Evolutionary conservation across 2,113 vertebrate species (phyloP).

Genomic region (Hippolais icterina): DNA sequence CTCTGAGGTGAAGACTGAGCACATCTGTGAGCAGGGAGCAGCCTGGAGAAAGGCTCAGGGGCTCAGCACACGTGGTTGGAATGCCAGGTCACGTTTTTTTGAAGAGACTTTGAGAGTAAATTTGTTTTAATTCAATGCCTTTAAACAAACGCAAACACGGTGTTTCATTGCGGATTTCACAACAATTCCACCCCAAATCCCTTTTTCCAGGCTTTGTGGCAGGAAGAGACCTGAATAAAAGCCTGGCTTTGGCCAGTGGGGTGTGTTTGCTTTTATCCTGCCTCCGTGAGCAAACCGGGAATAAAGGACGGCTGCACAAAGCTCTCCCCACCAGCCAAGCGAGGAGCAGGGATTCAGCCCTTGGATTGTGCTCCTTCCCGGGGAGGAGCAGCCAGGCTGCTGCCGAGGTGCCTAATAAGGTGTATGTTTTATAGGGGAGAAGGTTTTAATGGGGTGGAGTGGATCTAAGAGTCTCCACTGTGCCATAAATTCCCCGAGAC

Average conservation of each 20-base stretch:
- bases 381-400: background rate
- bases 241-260: background rate
- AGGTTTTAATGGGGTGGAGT: slow-evolving; percentile 59
- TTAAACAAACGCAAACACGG: background rate
- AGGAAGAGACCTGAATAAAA: background rate
- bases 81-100: background rate
- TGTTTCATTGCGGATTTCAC: background rate
- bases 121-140: background rate
- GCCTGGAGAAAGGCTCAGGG: background rate
- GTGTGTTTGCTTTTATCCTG: background rate
- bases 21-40: background rate
- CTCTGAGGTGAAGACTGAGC: background rate
- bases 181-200: background rate
- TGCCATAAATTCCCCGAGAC: slow-evolving; percentile 56
- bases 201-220: background rate
- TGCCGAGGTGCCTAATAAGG: slow-evolving; percentile 26
- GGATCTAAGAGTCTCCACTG: slow-evolving; percentile 55
- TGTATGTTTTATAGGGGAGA: slow-evolving; percentile 57
- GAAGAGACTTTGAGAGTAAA: background rate
- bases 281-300: background rate
- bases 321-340: background rate
- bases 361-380: background rate
- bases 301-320: background rate
- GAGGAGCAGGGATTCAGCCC: background rate
- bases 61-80: background rate